phyloP scores from a whole-genome alignment of 2,797 vertebrate genomes.

The Triplophysa yarkandensis region DNA sequence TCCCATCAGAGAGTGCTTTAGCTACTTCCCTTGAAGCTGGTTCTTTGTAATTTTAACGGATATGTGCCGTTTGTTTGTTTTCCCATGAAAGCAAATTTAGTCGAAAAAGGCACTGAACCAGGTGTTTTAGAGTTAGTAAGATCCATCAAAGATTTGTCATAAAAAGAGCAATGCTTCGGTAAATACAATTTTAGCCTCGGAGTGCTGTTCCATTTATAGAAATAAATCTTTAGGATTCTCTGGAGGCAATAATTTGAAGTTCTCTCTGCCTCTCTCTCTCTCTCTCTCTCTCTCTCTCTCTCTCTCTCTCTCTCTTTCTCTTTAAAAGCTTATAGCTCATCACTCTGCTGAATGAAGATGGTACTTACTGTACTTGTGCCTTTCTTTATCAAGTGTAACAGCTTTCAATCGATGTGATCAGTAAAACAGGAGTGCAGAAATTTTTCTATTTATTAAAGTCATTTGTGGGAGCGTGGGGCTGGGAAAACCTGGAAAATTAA shows the following conservation, averaged over 20 bases:
- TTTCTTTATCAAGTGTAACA: slow-evolving; percentile 51
- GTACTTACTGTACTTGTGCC: slow-evolving; percentile 44
- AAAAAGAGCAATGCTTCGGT: slow-evolving; percentile 33
- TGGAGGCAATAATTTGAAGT: slow-evolving; percentile 40
- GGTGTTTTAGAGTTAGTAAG: slow-evolving; percentile 41
- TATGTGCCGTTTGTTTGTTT: slow-evolving; percentile 20
- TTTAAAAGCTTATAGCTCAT: slow-evolving; percentile 55
- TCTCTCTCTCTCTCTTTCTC: slow-evolving; percentile 28
- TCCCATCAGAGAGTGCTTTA: slow-evolving; percentile 5
- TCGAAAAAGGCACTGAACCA: slow-evolving; percentile 24
- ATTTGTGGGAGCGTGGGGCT: slow-evolving; percentile 47
- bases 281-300: slow-evolving; percentile 10
- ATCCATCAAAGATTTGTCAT: slow-evolving; percentile 39
- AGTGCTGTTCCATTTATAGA: slow-evolving; percentile 49
- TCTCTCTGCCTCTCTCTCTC: slow-evolving; percentile 7
- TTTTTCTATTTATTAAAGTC: slow-evolving; percentile 48
- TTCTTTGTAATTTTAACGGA: slow-evolving; percentile 18
- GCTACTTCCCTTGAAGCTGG: slow-evolving; percentile 3
- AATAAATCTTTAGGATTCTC: slow-evolving; percentile 49
- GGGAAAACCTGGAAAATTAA: slow-evolving; percentile 39
- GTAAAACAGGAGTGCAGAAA: slow-evolving; percentile 54
- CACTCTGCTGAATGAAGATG: slow-evolving; percentile 53
- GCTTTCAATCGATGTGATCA: slow-evolving; percentile 48
- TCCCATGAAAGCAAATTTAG: slow-evolving; percentile 21
- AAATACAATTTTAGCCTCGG: background rate